phyloP scores from a whole-genome alignment of 2,888 invertebrate genomes.

The Dynastes grantii region DNA sequence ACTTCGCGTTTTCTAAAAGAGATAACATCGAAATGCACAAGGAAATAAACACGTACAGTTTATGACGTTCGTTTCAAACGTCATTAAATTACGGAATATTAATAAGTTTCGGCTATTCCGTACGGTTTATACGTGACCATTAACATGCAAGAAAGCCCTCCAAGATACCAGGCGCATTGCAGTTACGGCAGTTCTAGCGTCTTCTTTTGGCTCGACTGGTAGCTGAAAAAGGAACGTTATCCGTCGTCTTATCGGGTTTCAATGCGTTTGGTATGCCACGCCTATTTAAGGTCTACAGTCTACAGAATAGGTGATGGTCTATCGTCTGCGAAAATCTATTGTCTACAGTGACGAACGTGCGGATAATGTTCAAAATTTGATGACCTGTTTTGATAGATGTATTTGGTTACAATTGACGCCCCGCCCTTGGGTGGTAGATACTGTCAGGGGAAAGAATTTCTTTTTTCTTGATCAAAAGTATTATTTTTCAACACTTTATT shows the following conservation, averaged over 20 bases:
- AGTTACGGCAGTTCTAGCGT: conserved; percentile 12
- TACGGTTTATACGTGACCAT: conserved; percentile 34
- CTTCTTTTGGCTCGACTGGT: conserved; percentile 7
- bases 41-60: no score
- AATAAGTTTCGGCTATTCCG: conserved; percentile 23
- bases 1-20: not conserved
- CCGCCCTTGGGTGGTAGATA: no score
- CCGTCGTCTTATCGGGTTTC: conserved; percentile 25
- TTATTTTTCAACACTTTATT: no score
- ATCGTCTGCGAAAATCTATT: conserved; percentile 9
- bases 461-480: no score
- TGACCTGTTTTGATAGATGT: not conserved
- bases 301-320: not conserved
- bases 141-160: conserved; percentile 5
- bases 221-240: conserved; percentile 25
- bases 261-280: conserved; percentile 1
- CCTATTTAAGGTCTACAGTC: conserved; percentile 16
- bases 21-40: not conserved
- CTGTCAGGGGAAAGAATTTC: no score
- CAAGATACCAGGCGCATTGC: not conserved
- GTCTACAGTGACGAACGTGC: conserved; percentile 3
- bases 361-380: not conserved
- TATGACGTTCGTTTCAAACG: not conserved
- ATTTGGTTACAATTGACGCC: not conserved
- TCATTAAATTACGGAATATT: conserved; percentile 16